Percentiles rank a stretch among this genome's conserved stretches.
These are phyloP conservation scores for Xenopus laevis DNA, from an alignment of 2,113 vertebrate species.

Conservation along the genomic window DNA sequence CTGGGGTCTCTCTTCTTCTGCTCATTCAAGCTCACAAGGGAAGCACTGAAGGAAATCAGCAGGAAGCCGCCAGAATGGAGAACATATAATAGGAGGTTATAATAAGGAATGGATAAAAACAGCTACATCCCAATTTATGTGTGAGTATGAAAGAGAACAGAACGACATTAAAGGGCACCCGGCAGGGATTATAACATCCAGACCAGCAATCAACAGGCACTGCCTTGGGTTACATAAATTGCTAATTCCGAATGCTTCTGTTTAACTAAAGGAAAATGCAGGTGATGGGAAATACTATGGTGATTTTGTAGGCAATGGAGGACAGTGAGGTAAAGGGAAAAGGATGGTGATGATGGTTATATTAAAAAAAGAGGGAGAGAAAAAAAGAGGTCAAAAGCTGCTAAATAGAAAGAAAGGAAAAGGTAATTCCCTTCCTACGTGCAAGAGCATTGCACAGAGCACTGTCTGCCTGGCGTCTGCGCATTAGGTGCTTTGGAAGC, in stretches of 20 bases:
- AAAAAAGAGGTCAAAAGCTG: constrained; percentile 8
- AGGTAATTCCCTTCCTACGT: constrained; percentile 56
- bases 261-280: too few relatives aligned
- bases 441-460: constrained; percentile 59
- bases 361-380: background rate
- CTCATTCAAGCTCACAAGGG: constrained; percentile 49
- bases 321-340: background rate
- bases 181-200: too few relatives aligned
- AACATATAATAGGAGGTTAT: rapidly evolving
- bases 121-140: too few relatives aligned
- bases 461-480: constrained; percentile 66
- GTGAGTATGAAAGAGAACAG: too few relatives aligned
- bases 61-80: background rate
- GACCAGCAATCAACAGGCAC: too few relatives aligned
- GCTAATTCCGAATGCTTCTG: too few relatives aligned
- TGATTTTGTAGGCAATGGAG: background rate
- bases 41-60: background rate
- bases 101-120: background rate
- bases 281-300: background rate
- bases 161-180: too few relatives aligned
- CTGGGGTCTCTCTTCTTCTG: constrained; percentile 57
- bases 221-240: too few relatives aligned
- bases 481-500: constrained; percentile 8
- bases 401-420: background rate
- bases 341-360: too few relatives aligned